Percentiles rank a stretch among this genome's conserved stretches.
Evolutionary conservation across 2,113 vertebrate species (phyloP).

Genomic region (Agapornis roseicollis): DNA sequence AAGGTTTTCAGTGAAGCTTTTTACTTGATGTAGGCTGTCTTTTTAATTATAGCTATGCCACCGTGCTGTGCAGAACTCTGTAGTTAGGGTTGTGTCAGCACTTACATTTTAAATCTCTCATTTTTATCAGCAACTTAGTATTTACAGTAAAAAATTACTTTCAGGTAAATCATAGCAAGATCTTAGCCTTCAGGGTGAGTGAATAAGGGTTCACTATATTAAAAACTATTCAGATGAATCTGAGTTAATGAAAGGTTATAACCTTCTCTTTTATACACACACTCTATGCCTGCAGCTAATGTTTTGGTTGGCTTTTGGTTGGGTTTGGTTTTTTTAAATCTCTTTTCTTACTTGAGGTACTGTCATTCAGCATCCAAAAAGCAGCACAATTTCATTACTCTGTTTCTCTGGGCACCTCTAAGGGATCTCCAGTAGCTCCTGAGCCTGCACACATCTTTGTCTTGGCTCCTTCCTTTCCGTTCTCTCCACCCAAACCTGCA

Average conservation of each 20-base stretch:
- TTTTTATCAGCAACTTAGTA: constrained; percentile 30
- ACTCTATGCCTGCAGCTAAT: not conserved
- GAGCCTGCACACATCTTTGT: not conserved
- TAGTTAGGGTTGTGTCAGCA: constrained; percentile 47
- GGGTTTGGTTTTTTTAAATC: not conserved
- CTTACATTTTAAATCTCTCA: constrained; percentile 14
- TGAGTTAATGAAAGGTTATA: constrained; percentile 12
- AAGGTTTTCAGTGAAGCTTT: constrained; percentile 48
- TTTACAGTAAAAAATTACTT: constrained; percentile 12
- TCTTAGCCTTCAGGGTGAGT: not conserved
- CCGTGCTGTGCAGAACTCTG: not conserved
- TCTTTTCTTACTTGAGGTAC: not conserved
- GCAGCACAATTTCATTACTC: not conserved
- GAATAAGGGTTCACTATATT: not conserved
- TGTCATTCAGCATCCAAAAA: not conserved
- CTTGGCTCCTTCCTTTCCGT: not conserved
- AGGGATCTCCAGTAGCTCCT: not conserved
- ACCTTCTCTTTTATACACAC: not conserved
- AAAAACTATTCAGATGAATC: constrained; percentile 28
- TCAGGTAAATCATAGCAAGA: not conserved
- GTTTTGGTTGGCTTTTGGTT: not conserved
- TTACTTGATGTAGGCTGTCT: constrained; percentile 30
- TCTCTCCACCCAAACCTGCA: not conserved
- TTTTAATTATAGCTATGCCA: constrained; percentile 34
- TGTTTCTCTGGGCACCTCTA: not conserved